Evolutionary conservation across 2,888 invertebrate species (phyloP), one percentile per base, ranked within the genome.

Genomic region (Scaptomyza cyrtandrae): DNA sequence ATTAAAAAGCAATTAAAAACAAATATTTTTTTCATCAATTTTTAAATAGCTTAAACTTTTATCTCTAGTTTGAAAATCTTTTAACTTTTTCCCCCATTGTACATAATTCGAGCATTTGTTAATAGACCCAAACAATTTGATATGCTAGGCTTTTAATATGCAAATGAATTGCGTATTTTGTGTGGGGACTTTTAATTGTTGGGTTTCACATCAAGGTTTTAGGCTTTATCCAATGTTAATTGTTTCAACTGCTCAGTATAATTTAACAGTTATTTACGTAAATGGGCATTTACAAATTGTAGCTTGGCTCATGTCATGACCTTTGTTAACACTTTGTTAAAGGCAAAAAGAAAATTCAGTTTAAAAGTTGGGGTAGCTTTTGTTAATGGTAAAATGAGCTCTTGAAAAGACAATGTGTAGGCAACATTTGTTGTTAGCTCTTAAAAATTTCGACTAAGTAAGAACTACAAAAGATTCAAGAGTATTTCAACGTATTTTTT

Each of bases 201-300:
- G 49, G 29, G 11, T 41, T 60, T 24, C n/a, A 14, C 19, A 24
- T 33, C 49, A 68, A 63, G 58, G 65, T 24, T 48, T 43, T 13
- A 13, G n/a, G 44, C 44, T 19, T 19, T 46, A 46, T 48, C 58
- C 58, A 64, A 71, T 74, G 75, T 78, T 68, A 81, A 74, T 67
- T 74, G 55, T 67, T 52, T 74, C 56, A 74, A 60, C 71, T 71
- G 56, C 54, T 62, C 6, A 39, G 29, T 60, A 19, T 24, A 46
- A 41, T 39, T 59, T 52, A 71, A 64, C 71, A 16, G 33, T 64
- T 54, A 45, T 52, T 29, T 45, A 6, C 67, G 33, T 49, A 48
- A 52, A 50, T 64, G 39, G 46, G 57, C 46, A 35, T 41, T 67
- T 58, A 64, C 65, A 59, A 52, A 24, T 48, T 61, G 55, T 63